Conservation (phyloP, 2,888 invertebrate genomes). For the Orthosia incerta region DNA sequence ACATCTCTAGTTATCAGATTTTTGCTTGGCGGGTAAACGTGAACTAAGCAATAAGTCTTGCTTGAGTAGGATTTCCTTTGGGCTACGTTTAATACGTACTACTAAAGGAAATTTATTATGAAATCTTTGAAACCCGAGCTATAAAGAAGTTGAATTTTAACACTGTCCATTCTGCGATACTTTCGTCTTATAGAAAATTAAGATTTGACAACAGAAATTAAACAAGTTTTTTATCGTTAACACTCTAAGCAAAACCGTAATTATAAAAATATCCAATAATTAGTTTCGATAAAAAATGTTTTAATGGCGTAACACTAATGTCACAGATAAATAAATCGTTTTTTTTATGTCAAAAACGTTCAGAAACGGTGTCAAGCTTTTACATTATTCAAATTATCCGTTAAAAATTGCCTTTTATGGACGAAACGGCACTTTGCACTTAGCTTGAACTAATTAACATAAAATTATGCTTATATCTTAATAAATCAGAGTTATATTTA, state of each 20-base stretch:
- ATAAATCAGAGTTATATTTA: constrained; percentile 39
- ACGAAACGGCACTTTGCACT: constrained; percentile 62
- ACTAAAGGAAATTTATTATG: constrained; percentile 42
- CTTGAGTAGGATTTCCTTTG: constrained; percentile 70
- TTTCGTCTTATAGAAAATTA: not conserved
- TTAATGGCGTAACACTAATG: constrained; percentile 41
- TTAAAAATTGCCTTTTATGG: constrained; percentile 54
- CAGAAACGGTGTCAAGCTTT: constrained; percentile 53
- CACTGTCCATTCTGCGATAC: not conserved
- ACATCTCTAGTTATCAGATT: constrained; percentile 72
- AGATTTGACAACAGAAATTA: constrained; percentile 4
- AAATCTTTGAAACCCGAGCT: constrained; percentile 37
- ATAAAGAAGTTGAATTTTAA: constrained; percentile 10
- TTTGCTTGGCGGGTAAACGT: constrained; percentile 55
- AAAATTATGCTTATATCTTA: constrained; percentile 37
- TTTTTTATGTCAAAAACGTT: constrained; percentile 30
- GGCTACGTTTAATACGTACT: constrained; percentile 35
- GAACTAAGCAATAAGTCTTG: constrained; percentile 62
- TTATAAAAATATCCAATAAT: constrained; percentile 17
- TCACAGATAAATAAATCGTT: constrained; percentile 51
- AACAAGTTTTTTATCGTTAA: constrained; percentile 11
- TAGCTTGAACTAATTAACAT: constrained; percentile 56
- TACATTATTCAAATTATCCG: constrained; percentile 62
- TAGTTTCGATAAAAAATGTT: constrained; percentile 34
- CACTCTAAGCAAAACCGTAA: constrained; percentile 17